Base-by-base conservation (phyloP, 2,888 invertebrate genomes). In the Thyatira batis region DNA sequence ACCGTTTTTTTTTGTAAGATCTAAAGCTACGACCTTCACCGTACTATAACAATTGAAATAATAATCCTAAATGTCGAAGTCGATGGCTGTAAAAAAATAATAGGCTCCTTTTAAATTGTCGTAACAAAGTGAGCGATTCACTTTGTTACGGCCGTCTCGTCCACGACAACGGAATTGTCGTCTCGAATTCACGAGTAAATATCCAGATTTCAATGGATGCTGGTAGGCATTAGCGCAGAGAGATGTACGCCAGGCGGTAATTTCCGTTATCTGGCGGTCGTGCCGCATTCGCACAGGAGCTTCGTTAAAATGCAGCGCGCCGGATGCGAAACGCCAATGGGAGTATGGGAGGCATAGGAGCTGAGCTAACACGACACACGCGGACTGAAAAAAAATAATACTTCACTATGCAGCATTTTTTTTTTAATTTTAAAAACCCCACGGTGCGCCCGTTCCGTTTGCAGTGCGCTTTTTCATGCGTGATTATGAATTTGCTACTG, bases 301-400 rank as follows among this genome's bases (percentile, higher is more conserved):
- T 77, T 84, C 85, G 85, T 85, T 85, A 86, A 84, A 85, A 85
- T 85, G 84, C 85, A 84, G 69, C 77, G 71, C 80, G 72, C 74
- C 82, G 84, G 84, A 84, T 85, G 78, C 81, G 70, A 78, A 77
- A 78, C 73, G 80, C 79, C 80, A 76, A 82, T 82, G 83, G 39
- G 17, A 39, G 39, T 75, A 82, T 82, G 83, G 39, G 17, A 39
- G 39, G 39, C 39, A 39, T 39, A 39, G 39, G 39, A 39, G 39
- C 39, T 76, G 77, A 73, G 68, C 77, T 75, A 73, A 76, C 78
- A 75, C 75, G 76, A 76, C 78, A 79, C 76, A 78, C 70, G 71
- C 68, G 64, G 59, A 53, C 69, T 71, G 67, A 65, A 75, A 73
- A 76, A 78, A 78, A 75, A 67, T 23, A 4, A 44, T 27, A 54